Evolutionary conservation across 2,113 vertebrate genomes (phyloP), one percentile per base, ranked within the genome.

Genomic region (Chionomys nivalis): DNA sequence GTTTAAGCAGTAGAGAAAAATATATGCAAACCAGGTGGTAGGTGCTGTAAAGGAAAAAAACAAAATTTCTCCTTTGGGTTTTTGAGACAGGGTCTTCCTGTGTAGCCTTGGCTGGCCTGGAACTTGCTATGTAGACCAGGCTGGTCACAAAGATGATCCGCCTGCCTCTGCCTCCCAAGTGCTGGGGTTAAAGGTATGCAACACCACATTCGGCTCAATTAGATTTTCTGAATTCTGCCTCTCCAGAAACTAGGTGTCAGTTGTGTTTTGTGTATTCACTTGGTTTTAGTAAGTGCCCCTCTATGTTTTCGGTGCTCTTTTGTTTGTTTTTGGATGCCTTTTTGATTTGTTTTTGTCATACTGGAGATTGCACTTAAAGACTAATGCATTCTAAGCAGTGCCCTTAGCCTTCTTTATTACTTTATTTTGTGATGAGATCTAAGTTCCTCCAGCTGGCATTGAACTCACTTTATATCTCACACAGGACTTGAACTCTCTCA

Each of bases 1-100:
- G 42, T 70, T 85, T 96, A 95, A 72, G 9, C 79, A 21, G 19
- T 97, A 44, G 21, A 93, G 21, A 92, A 94, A 94, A 95, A 73
- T n/a, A 42, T 19, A 31, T 82, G 42, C 5, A 33, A 87, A 31
- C 82, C 61, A 73, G 24, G 36, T 77, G 66, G 90, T 58, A 95
- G 63, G 28, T 79, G 16, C 28, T 87, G 17, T 86, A 52, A 83
- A 47, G 55, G 33, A n/a, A n/a, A n/a, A 61, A 49, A 49, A 16
- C 55, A 17, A 61, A 17, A 9, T 44, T 63, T 31, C n/a, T 88
- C 52, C 26, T 55, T 49, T 68, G 28, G 16, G 47, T 68, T 68
- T 86, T 65, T 49, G 47, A 52, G 39, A 26, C 81, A 63, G 61
- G 21, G 61, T 85, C 82, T 65, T 28, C 19, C 42, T 86, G 5